Evolutionary conservation across 2,888 invertebrate species (phyloP).

Genomic region (Epinotia demarniana): DNA sequence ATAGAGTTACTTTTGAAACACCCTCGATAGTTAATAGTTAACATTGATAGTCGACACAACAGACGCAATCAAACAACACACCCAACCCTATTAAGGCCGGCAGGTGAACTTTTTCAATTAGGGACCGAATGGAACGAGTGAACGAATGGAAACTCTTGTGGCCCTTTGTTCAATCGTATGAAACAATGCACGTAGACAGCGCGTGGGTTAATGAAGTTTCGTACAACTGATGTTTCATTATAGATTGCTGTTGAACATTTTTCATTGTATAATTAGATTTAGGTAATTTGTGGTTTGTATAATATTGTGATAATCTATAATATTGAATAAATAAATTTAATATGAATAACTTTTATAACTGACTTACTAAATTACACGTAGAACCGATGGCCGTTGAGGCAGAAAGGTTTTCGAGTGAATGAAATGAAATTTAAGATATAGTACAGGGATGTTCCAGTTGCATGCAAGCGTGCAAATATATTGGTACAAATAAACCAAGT

Average conservation of each 20-base stretch:
- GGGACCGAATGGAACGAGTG: slow-evolving; percentile 29
- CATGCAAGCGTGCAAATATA: too few species aligned
- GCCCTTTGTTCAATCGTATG: slow-evolving; percentile 9
- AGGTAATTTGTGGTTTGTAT: too few species aligned
- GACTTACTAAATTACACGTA: too few species aligned
- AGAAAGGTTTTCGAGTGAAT: too few species aligned
- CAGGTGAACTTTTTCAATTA: slow-evolving; percentile 42
- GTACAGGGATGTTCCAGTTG: too few species aligned
- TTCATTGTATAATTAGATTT: not conserved
- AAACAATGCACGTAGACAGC: slow-evolving; percentile 23
- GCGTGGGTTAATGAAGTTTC: slow-evolving; percentile 18
- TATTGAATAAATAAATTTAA: too few species aligned
- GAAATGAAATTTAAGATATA: too few species aligned
- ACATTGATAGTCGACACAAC: not conserved
- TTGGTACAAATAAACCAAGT: too few species aligned
- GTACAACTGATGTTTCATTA: slow-evolving; percentile 22
- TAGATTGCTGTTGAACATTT: slow-evolving; percentile 8
- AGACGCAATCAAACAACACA: slow-evolving; percentile 20
- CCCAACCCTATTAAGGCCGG: slow-evolving; percentile 10
- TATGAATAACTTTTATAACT: too few species aligned
- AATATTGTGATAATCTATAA: too few species aligned
- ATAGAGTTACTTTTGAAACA: too few species aligned
- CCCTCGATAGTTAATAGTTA: not conserved
- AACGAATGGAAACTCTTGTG: slow-evolving; percentile 31
- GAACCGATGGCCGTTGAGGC: too few species aligned